These are phyloP conservation scores for Poecilia velifera DNA, from an alignment of 2,797 vertebrate species.

Conservation along the genomic window DNA sequence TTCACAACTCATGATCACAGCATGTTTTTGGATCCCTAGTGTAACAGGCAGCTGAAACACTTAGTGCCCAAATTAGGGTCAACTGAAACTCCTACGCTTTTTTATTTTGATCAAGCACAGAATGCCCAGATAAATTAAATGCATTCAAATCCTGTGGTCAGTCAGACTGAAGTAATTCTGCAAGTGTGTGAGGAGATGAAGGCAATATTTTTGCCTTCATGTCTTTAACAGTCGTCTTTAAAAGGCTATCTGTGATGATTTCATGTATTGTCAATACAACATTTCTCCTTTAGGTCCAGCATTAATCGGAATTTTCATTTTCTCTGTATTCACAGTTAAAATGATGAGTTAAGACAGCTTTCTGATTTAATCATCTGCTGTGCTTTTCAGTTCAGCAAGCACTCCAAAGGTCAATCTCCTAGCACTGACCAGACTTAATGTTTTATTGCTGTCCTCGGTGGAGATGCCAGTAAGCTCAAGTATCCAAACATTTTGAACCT, in stretches of 20 bases:
- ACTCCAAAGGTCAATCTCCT: conserved; percentile 74
- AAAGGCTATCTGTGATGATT: conserved; percentile 28
- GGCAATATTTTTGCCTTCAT: conserved; percentile 35
- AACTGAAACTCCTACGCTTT: conserved; percentile 49
- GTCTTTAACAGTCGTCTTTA: background rate
- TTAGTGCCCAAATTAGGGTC: conserved; percentile 30
- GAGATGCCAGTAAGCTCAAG: conserved; percentile 35
- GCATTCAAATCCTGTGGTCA: conserved; percentile 48
- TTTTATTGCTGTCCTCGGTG: conserved; percentile 36
- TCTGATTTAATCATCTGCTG: conserved; percentile 72
- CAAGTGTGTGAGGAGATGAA: conserved; percentile 15
- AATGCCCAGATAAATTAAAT: conserved; percentile 58
- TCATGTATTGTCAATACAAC: conserved; percentile 43
- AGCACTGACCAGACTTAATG: conserved; percentile 57
- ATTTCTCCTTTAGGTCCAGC: conserved; percentile 20
- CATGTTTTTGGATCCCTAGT: conserved; percentile 15
- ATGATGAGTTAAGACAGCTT: conserved; percentile 70
- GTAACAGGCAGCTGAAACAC: conserved; percentile 31
- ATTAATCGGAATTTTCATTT: conserved; percentile 52
- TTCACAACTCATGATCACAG: conserved; percentile 38
- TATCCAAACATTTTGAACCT: conserved; percentile 18
- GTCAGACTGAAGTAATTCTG: conserved; percentile 35
- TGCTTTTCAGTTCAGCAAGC: conserved; percentile 69
- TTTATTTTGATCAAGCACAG: conserved; percentile 53
- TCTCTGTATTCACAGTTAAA: conserved; percentile 43